Base-by-base conservation (phyloP, 2,888 invertebrate genomes). In the Synergus itoensis region DNA sequence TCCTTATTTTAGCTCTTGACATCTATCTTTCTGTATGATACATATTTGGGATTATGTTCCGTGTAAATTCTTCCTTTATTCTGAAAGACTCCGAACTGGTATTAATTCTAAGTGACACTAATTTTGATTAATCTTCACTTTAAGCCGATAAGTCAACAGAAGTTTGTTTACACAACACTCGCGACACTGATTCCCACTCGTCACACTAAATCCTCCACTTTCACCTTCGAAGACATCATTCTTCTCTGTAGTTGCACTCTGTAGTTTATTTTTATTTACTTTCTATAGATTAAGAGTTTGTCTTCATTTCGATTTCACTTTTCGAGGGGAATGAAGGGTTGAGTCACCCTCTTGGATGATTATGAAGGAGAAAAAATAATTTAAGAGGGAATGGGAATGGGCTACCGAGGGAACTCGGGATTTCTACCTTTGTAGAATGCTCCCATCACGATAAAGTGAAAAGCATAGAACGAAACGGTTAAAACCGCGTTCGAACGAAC, bases 401-500 rank as follows among this genome's bases (percentile, higher is more conserved):
- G 88, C 89, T 90, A 89, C 86, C 89, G 87, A 79, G 84, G 82
- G 79, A 86, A 84, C 81, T 84, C 82, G 85, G 86, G 87, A 83
- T 85, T 85, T 84, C 78, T 83, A 84, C 84, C 80, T 77, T 84
- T 84, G 82, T 86, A 85, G 86, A 84, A 86, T 86, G 87, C 87
- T 88, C 87, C 89, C 90, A 90, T 90, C 86, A 87, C 89, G 89
- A 85, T 84, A 81, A 87, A 84, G 81, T 85, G 79, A 83, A 80
- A 83, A 86, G 81, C 85, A 84, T 86, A 83, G 83, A 87, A 88
- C 88, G 86, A 86, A 87, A 88, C 88, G 86, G 88, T 36, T 73
- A 36, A 73, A 86, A 86, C 88, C 91, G 91, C 91, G 90, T 89
- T 89, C 90, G 90, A 89, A 88, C 89, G 87, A 89, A 89, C 88